These are phyloP conservation scores for Nyctibius grandis DNA, from an alignment of 2,797 vertebrate genomes.

Conservation along the genomic window DNA sequence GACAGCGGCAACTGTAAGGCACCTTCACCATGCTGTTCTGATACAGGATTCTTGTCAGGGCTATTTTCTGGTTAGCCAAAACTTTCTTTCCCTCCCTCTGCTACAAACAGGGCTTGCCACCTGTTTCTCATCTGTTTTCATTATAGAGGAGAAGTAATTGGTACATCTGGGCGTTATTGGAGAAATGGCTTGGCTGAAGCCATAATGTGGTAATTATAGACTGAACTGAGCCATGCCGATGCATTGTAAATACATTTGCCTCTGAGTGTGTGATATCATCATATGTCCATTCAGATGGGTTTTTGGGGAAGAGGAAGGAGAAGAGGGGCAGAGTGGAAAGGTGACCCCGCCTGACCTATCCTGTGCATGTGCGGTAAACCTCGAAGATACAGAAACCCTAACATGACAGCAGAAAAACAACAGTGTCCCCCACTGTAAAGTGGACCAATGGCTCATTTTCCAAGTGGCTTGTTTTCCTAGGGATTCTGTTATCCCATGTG, in stretches of 20 bases:
- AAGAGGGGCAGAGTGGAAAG: not conserved
- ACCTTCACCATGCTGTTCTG: not conserved
- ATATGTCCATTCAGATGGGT: not conserved
- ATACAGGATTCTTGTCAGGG: not conserved
- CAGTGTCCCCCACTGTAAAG: not conserved
- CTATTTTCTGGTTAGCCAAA: conserved; percentile 2
- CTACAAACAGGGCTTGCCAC: not conserved
- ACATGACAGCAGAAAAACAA: not conserved
- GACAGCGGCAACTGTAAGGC: not conserved
- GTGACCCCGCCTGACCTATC: not conserved
- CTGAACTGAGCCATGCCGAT: conserved; percentile 26
- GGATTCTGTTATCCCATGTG: not conserved
- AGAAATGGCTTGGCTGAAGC: conserved; percentile 43
- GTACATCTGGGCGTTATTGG: conserved; percentile 45
- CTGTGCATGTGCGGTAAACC: not conserved
- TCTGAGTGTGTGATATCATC: not conserved
- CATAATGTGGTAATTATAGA: conserved; percentile 50
- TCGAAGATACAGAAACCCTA: not conserved
- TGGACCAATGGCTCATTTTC: not conserved
- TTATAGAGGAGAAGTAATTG: conserved; percentile 50
- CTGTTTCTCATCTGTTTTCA: conserved; percentile 57
- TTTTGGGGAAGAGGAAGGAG: not conserved
- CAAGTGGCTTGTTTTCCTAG: conserved; percentile 22
- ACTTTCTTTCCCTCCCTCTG: not conserved
- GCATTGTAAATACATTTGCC: conserved; percentile 2